These are phyloP conservation scores for Morpho helenor DNA, from an alignment of 2,888 invertebrate genomes.

Conservation along the genomic window DNA sequence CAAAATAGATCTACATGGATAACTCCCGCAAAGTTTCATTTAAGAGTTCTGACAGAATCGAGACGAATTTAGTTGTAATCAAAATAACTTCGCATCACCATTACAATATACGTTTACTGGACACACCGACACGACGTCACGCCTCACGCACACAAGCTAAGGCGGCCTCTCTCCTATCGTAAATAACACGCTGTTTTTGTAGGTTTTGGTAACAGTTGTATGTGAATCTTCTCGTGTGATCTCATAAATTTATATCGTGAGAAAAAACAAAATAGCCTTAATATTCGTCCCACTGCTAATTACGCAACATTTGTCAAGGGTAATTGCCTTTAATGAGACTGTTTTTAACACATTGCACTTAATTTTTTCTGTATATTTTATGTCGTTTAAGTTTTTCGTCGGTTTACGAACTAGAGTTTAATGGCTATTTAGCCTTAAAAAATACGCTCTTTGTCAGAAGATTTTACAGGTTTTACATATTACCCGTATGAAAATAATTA, in stretches of 20 bases:
- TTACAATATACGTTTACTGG: conserved; percentile 18
- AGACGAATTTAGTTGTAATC: conserved; percentile 23
- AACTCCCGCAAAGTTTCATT: conserved; percentile 50
- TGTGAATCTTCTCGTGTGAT: conserved; percentile 35
- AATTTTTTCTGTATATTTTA: too few species aligned
- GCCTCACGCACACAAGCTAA: conserved; percentile 49
- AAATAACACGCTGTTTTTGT: conserved; percentile 51
- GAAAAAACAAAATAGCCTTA: conserved; percentile 15
- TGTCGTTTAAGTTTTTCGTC: too few species aligned
- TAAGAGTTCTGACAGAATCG: conserved; percentile 15
- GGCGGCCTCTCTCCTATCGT: conserved; percentile 63
- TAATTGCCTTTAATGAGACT: too few species aligned
- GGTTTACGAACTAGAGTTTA: too few species aligned
- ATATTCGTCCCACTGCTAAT: conserved; percentile 4
- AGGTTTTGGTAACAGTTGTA: conserved; percentile 28
- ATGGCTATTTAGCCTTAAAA: too few species aligned
- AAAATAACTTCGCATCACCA: conserved; percentile 32
- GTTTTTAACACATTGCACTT: too few species aligned
- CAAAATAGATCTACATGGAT: conserved; percentile 51
- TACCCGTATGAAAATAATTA: too few species aligned
- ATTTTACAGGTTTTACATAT: too few species aligned
- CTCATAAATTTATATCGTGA: conserved; percentile 26
- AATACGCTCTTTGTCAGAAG: too few species aligned
- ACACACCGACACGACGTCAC: conserved; percentile 66
- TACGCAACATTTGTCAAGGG: too few species aligned